phyloP scores from a whole-genome alignment of 2,113 vertebrate species.

The Ammodytes dubius region DNA sequence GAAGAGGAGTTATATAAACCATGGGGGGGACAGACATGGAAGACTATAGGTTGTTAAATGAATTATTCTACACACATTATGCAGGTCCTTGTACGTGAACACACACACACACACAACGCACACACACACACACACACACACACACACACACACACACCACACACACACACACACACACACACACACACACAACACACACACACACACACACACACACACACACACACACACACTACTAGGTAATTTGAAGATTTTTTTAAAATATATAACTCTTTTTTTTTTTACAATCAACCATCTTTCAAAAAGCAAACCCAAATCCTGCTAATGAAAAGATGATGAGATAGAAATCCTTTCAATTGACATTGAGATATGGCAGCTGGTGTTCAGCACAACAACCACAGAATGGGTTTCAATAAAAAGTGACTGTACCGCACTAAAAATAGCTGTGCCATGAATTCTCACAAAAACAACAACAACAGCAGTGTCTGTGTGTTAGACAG shows the following conservation, averaged over 20 bases:
- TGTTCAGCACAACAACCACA: neutral
- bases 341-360: constrained; percentile 26
- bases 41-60: neutral
- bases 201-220: too few relatives aligned
- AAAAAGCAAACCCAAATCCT: constrained; percentile 10
- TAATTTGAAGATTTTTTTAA: too few relatives aligned
- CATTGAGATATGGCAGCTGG: constrained; percentile 29
- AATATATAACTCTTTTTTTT: too few relatives aligned
- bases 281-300: constrained; percentile 17
- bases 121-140: too few relatives aligned
- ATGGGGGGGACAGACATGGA: neutral
- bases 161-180: too few relatives aligned
- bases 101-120: neutral
- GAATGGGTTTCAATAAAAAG: constrained; percentile 6
- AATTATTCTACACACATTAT: too few relatives aligned
- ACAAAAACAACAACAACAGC: constrained; percentile 21
- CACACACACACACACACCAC: too few relatives aligned
- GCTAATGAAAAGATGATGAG: constrained; percentile 18
- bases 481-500: neutral
- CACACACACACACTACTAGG: too few relatives aligned
- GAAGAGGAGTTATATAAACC: neutral
- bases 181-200: too few relatives aligned
- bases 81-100: neutral
- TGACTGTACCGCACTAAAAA: constrained; percentile 39
- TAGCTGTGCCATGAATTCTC: constrained; percentile 44